These are phyloP conservation scores for Matsumyia berberina DNA, from an alignment of 2,888 invertebrate species.

Conservation along the genomic window DNA sequence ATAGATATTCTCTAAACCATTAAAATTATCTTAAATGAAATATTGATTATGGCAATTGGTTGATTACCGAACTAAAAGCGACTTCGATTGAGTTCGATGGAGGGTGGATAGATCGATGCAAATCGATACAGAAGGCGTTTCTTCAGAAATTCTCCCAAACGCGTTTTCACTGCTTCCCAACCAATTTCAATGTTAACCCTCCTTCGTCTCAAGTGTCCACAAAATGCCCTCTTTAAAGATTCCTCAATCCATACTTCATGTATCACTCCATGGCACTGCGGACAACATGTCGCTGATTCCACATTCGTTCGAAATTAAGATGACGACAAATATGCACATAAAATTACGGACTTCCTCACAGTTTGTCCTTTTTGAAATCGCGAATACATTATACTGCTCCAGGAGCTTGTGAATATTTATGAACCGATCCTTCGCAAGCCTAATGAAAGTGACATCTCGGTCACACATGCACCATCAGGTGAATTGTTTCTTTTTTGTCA, in stretches of 20 bases:
- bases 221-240: neutral
- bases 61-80: too few species aligned
- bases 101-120: too few species aligned
- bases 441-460: slow-evolving; percentile 18
- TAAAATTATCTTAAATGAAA: too few species aligned
- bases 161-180: neutral
- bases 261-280: neutral
- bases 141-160: too few species aligned
- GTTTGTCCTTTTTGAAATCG: slow-evolving; percentile 29
- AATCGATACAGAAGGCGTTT: too few species aligned
- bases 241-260: neutral
- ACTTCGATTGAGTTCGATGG: too few species aligned
- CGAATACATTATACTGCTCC: slow-evolving; percentile 22
- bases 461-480: neutral
- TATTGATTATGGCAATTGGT: too few species aligned
- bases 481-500: too few species aligned
- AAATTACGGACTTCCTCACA: slow-evolving; percentile 34
- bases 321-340: slow-evolving; percentile 46
- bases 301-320: slow-evolving; percentile 25
- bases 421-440: slow-evolving; percentile 16
- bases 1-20: too few species aligned
- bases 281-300: neutral
- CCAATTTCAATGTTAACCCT: neutral
- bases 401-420: slow-evolving; percentile 25
- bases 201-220: neutral